A percentile compares a stretch with the other conserved stretches of the same genome.
These are phyloP conservation scores for Pelobates cultripes DNA, from an alignment of 2,797 vertebrate species.

Conservation along the genomic window DNA sequence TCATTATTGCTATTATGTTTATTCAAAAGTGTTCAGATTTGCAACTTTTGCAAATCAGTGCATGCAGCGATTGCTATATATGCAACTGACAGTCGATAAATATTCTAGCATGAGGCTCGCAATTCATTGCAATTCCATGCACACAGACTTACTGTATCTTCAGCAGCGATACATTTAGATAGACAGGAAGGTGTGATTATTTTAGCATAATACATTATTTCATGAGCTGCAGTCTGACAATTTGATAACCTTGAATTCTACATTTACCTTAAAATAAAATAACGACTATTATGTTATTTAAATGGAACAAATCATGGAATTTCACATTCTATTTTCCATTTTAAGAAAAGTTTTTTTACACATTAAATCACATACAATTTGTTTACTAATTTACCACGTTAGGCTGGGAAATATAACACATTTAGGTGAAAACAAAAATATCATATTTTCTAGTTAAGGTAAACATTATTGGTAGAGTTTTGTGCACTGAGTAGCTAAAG, in stretches of 20 bases:
- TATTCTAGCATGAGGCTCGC: slow-evolving; percentile 33
- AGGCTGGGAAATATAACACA: no score
- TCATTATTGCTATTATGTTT: no score
- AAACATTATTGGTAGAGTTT: no score
- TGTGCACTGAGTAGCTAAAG: no score
- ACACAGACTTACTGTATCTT: slow-evolving; percentile 31
- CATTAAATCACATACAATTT: no score
- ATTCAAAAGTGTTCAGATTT: no score
- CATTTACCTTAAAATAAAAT: background rate
- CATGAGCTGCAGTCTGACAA: slow-evolving; percentile 31
- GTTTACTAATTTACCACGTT: no score
- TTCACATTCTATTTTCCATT: background rate
- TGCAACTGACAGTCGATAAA: slow-evolving; percentile 32
- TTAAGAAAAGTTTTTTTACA: background rate
- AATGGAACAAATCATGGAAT: background rate
- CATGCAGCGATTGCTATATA: slow-evolving; percentile 29
- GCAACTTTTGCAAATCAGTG: background rate
- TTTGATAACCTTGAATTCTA: slow-evolving; percentile 48
- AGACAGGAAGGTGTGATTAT: slow-evolving; percentile 44
- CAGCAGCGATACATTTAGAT: slow-evolving; percentile 34
- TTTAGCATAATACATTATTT: slow-evolving; percentile 45
- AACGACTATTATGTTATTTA: background rate
- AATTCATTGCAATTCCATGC: slow-evolving; percentile 41
- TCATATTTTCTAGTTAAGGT: no score
- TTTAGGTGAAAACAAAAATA: no score